Evolutionary conservation across 2,797 vertebrate genomes (phyloP), one percentile per base, ranked within the genome.

Genomic region (Pseudopleuronectes americanus): DNA sequence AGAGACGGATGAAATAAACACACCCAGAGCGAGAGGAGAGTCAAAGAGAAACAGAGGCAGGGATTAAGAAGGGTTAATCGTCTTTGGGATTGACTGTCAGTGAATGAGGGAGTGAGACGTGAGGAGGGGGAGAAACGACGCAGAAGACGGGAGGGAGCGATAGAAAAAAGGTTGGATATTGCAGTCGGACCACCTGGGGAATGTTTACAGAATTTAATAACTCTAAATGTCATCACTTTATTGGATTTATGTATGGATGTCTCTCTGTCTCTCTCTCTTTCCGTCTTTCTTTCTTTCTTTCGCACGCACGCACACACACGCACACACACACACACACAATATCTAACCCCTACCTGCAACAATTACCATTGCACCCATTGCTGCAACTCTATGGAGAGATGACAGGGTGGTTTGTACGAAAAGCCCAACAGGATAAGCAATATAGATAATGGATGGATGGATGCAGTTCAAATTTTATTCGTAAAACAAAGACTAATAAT

Each of bases 161-260:
- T n/a, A 62, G 65, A 19, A 73, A 73, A 66, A 57, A 68, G 68
- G 73, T 43, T 61, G 60, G 80, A 85, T 90, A 90, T 90, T 87
- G 87, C 81, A 79, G 76, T 81, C 1, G 8, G 60, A 84, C 71
- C 86, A 90, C 89, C 88, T 78, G 86, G 89, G 86, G 89, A 90
- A 88, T 89, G 85, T 92, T 93, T 87, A 88, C 79, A 84, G 83
- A 89, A 90, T 90, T 89, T 90, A 92, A 92, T 91, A 93, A 92
- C 87, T 86, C 74, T 80, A 90, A 91, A 92, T 93, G 91, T 88
- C 91, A 92, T 88, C 85, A 84, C 84, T 87, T 92, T 93, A 92
- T 93, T 93, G 90, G 88, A 90, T 91, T 90, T 90, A 91, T 85
- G 82, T 85, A 87, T 74, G 82, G 82, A 88, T 89, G 59, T 80